Evolutionary conservation across 2,797 vertebrate genomes (phyloP).

Genomic region (Intellagama lesueurii): DNA sequence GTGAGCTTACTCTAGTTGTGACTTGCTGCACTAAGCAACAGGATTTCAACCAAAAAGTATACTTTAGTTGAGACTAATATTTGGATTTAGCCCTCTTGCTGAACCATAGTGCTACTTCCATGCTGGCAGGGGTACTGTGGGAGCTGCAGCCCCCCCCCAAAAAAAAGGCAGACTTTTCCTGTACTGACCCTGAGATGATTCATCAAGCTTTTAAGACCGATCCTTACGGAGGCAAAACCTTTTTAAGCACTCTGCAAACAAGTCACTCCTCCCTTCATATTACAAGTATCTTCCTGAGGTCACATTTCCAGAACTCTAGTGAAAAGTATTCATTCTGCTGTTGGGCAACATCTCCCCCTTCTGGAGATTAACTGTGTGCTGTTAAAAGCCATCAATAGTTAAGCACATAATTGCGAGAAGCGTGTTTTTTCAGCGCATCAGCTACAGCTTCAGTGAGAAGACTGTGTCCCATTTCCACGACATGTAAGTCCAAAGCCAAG

Average conservation of each 20-base stretch:
- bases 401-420: not conserved
- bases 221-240: not conserved
- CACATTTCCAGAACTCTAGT: not conserved
- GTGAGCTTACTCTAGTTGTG: too few species aligned
- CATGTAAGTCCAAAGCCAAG: not conserved
- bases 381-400: not conserved
- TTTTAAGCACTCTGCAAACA: slow-evolving; percentile 2
- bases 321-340: not conserved
- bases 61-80: not conserved
- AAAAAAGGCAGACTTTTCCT: too few species aligned
- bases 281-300: not conserved
- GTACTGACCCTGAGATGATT: not conserved
- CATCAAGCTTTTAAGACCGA: not conserved
- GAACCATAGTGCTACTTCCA: too few species aligned
- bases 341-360: slow-evolving; percentile 65
- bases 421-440: not conserved
- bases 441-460: not conserved
- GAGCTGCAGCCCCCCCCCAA: too few species aligned
- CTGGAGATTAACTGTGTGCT: slow-evolving; percentile 8
- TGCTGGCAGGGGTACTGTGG: too few species aligned
- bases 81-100: not conserved
- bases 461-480: not conserved
- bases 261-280: fast-evolving
- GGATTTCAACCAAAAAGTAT: too few species aligned
- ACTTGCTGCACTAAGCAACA: too few species aligned